Percentiles rank a stretch among this genome's conserved stretches.
Conservation (phyloP, 1,140 invertebrate species). For the Colletes gigas region DNA sequence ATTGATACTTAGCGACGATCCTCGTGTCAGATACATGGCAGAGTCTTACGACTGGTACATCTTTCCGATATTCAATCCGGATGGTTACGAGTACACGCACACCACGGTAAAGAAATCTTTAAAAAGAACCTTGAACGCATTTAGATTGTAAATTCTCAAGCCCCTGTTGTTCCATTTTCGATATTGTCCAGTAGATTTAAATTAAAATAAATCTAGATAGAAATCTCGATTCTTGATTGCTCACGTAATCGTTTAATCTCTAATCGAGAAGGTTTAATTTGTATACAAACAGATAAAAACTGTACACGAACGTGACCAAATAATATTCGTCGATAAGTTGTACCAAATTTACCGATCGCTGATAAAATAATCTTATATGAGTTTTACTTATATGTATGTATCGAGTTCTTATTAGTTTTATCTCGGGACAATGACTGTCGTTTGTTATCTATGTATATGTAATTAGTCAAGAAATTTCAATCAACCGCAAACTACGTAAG, state of each 20-base stretch:
- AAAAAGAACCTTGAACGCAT: too few relatives aligned
- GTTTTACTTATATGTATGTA: too few relatives aligned
- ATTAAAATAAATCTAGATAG: too few relatives aligned
- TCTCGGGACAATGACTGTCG: background rate
- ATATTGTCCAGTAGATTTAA: background rate
- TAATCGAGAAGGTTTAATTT: background rate
- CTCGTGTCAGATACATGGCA: slow-evolving; percentile 79
- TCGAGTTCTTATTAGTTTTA: background rate
- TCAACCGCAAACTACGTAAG: background rate
- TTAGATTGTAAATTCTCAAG: background rate
- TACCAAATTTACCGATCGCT: background rate
- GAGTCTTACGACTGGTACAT: slow-evolving; percentile 86
- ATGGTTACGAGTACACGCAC: slow-evolving; percentile 89
- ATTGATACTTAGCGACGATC: slow-evolving; percentile 81
- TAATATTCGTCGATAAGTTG: background rate
- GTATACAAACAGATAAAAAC: background rate
- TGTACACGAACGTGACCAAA: background rate
- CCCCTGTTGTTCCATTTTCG: background rate
- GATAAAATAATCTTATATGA: background rate
- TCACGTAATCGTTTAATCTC: background rate
- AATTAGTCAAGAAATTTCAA: background rate
- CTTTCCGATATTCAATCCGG: slow-evolving; percentile 87
- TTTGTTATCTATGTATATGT: background rate
- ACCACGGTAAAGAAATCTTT: slow-evolving; percentile 75
- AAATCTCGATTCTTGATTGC: background rate